These are phyloP conservation scores for Pithecia hirsuta DNA, from an alignment of 2,797 vertebrate species.

Conservation along the genomic window DNA sequence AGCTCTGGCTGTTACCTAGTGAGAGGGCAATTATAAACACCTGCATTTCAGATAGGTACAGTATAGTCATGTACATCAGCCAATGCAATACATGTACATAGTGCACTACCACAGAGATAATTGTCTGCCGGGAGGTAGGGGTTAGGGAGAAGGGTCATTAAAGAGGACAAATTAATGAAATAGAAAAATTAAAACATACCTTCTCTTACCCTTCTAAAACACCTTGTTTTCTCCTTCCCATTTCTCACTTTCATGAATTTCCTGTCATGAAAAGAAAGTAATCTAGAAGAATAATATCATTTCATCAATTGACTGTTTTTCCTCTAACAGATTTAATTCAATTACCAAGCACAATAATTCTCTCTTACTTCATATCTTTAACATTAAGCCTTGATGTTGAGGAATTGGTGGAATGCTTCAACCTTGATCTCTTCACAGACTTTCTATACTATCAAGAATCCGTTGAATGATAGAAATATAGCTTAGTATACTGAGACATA, in stretches of 20 bases:
- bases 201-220: slow-evolving; percentile 9
- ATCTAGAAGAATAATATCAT: background rate
- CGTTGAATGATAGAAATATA: background rate
- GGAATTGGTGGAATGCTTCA: background rate
- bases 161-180: slow-evolving; percentile 49
- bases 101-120: background rate
- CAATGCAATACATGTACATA: background rate
- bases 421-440: background rate
- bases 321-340: background rate
- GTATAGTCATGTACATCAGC: background rate
- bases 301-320: background rate
- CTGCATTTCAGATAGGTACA: slow-evolving; percentile 51
- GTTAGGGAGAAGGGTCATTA: background rate
- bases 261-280: background rate
- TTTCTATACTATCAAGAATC: background rate
- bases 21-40: slow-evolving; percentile 58
- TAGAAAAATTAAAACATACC: background rate
- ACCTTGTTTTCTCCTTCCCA: background rate
- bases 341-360: background rate
- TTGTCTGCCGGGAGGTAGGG: background rate
- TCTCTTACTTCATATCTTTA: background rate
- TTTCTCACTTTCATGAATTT: slow-evolving; percentile 24
- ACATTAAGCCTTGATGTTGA: background rate
- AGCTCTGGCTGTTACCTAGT: background rate
- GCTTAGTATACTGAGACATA: background rate